Evolutionary conservation across 2,797 vertebrate species (phyloP).

Genomic region (Novumbra hubbsi): DNA sequence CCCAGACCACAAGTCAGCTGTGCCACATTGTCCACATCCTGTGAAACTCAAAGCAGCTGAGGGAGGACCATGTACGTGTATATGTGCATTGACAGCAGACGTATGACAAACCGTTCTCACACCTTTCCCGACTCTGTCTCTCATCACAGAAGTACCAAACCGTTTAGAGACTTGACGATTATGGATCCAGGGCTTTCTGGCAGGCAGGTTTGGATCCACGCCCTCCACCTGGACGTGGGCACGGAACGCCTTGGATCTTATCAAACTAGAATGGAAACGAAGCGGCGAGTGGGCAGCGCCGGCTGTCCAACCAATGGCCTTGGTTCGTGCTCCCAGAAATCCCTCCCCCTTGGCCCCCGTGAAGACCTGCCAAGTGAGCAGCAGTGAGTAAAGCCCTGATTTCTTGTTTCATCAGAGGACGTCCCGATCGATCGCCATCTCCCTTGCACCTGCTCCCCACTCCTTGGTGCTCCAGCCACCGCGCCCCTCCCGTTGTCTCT

Average conservation of each 20-base stretch:
- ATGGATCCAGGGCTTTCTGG: background rate
- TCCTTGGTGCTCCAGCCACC: conserved; percentile 36
- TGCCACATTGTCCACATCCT: background rate
- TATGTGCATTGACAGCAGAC: background rate
- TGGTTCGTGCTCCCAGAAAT: conserved; percentile 69
- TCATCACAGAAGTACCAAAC: background rate
- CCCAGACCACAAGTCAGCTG: background rate
- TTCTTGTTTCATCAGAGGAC: conserved; percentile 74
- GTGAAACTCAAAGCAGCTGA: background rate
- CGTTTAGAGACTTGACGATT: background rate
- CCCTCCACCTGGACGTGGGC: conserved; percentile 46
- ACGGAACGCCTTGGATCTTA: conserved; percentile 57
- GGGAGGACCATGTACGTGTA: background rate
- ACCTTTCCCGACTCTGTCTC: background rate
- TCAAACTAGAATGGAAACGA: conserved; percentile 59
- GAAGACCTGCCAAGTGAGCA: conserved; percentile 54
- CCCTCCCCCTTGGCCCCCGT: conserved; percentile 60
- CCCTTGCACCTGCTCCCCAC: conserved; percentile 57
- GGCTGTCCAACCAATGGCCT: conserved; percentile 59
- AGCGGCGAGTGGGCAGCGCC: conserved; percentile 42
- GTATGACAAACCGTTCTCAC: background rate
- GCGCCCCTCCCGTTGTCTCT: conserved; percentile 46
- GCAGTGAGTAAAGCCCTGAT: conserved; percentile 55
- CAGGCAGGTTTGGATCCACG: background rate
- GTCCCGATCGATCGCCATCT: conserved; percentile 67